A percentile compares a stretch with the other conserved stretches of the same genome.
phyloP scores from a whole-genome alignment of 2,797 vertebrate species.

The Premnoplex brunnescens region DNA sequence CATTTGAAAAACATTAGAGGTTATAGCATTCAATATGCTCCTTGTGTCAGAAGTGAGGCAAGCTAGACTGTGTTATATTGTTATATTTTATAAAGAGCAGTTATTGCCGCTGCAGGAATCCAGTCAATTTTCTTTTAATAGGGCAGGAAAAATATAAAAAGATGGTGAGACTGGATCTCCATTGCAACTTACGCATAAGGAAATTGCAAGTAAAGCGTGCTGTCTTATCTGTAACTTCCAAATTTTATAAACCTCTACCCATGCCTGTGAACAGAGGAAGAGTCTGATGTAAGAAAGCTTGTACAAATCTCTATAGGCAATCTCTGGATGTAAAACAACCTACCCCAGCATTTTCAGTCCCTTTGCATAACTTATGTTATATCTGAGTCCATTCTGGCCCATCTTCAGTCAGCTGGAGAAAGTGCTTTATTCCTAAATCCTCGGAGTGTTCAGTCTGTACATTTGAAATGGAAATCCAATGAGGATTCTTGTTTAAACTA shows the following conservation, averaged over 20 bases:
- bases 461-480: neutral
- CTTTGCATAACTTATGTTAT: neutral
- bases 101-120: neutral
- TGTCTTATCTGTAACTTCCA: slow-evolving; percentile 10
- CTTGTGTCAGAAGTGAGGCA: neutral
- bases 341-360: neutral
- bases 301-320: neutral
- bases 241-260: neutral
- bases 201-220: neutral
- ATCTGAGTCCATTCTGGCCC: neutral
- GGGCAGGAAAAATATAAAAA: neutral
- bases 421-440: neutral
- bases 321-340: neutral
- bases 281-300: neutral
- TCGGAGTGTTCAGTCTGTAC: neutral
- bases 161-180: neutral
- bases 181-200: neutral
- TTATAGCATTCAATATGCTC: neutral
- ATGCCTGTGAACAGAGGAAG: neutral
- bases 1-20: neutral
- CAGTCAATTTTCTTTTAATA: slow-evolving; percentile 16
- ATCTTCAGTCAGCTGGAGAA: neutral
- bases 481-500: neutral
- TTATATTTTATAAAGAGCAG: neutral
- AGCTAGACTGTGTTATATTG: neutral